These are phyloP conservation scores for Avahi laniger DNA, from an alignment of 2,797 vertebrate species.

Conservation along the genomic window DNA sequence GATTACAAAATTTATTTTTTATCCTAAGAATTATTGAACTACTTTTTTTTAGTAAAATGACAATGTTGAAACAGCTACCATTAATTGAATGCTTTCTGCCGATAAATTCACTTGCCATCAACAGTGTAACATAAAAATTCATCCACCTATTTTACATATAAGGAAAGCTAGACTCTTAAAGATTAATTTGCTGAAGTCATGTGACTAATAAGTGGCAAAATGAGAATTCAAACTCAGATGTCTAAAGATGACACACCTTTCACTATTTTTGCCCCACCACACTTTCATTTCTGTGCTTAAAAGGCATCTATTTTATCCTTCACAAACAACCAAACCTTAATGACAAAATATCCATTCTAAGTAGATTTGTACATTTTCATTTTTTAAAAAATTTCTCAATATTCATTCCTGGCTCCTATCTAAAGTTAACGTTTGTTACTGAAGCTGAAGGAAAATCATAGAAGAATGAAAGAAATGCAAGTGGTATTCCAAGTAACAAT, in stretches of 20 bases:
- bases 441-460: slow-evolving; percentile 67
- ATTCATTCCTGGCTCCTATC: slow-evolving; percentile 66
- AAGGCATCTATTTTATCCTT: not conserved
- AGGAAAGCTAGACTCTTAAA: not conserved
- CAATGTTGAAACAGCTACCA: not conserved
- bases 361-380: not conserved
- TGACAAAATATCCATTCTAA: not conserved
- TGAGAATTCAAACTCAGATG: not conserved
- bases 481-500: slow-evolving; percentile 51
- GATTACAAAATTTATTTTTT: not conserved
- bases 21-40: not conserved
- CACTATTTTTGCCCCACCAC: not conserved
- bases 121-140: not conserved
- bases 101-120: not conserved
- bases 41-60: not conserved
- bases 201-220: not conserved
- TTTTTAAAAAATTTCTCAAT: not conserved
- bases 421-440: slow-evolving; percentile 69
- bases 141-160: not conserved
- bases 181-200: not conserved
- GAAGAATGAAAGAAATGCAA: slow-evolving; percentile 64
- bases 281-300: not conserved
- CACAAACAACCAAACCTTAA: not conserved
- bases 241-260: not conserved
- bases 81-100: not conserved